Percentiles rank a stretch among this genome's conserved stretches.
Conservation (phyloP, 2,113 vertebrate genomes). For the Microcebus jonahi region DNA sequence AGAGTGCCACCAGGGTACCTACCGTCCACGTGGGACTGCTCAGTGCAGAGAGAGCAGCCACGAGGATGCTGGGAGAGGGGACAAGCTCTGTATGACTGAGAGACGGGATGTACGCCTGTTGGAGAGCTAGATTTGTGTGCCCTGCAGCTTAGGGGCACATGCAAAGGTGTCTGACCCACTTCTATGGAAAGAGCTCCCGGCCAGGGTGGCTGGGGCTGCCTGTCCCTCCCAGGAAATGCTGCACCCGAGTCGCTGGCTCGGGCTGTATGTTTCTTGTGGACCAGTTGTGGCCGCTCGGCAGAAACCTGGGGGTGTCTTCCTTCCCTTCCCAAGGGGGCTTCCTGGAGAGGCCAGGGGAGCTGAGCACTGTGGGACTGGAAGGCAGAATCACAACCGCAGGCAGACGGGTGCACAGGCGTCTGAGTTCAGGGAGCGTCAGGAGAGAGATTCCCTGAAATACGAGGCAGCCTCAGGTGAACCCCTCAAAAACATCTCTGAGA, state of each 20-base stretch:
- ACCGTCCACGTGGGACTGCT: neutral
- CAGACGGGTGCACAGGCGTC: rapidly evolving
- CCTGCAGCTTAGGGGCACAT: too few species aligned
- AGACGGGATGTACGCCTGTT: neutral
- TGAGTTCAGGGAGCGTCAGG: neutral
- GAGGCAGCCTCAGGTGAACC: rapidly evolving
- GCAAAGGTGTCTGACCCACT: neutral
- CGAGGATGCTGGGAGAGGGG: rapidly evolving
- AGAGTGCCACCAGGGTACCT: too few species aligned
- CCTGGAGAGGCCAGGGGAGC: too few species aligned
- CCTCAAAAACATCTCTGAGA: neutral
- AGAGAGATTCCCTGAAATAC: neutral
- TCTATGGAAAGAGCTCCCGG: neutral
- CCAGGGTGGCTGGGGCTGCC: too few species aligned
- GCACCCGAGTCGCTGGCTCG: neutral
- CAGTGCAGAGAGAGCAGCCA: neutral
- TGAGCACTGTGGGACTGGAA: neutral
- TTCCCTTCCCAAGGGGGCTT: neutral
- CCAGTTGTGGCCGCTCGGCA: too few species aligned
- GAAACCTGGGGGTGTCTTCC: too few species aligned
- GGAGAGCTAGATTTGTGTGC: neutral
- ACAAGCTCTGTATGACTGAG: neutral
- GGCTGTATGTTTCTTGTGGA: neutral
- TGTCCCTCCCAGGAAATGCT: neutral
- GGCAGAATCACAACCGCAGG: rapidly evolving